A percentile compares a stretch with the other conserved stretches of the same genome.
phyloP scores from a whole-genome alignment of 2,888 invertebrate species.

The Acheta domesticus region DNA sequence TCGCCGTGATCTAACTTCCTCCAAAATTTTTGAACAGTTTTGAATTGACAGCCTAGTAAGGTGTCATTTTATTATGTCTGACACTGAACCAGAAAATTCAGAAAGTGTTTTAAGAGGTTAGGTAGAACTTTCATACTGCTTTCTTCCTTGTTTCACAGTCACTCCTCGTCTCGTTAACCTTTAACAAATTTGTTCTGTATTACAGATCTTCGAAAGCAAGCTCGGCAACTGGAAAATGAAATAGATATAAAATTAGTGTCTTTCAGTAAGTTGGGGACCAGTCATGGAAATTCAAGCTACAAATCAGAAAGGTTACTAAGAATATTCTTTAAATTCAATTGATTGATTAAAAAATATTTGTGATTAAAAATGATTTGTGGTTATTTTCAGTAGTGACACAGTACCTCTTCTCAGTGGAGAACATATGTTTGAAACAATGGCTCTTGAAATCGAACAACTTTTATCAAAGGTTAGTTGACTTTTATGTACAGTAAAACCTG shows the following conservation, averaged over 20 bases:
- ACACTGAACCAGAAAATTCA: background rate
- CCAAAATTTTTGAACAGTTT: background rate
- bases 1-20: background rate
- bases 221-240: constrained; percentile 90
- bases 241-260: constrained; percentile 93
- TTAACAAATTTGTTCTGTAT: background rate
- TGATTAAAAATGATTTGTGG: background rate
- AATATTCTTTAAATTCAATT: constrained; percentile 18
- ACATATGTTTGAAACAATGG: constrained; percentile 89
- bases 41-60: background rate
- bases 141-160: background rate
- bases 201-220: constrained; percentile 86
- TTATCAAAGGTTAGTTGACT: constrained; percentile 64
- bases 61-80: background rate
- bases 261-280: constrained; percentile 89
- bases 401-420: constrained; percentile 82
- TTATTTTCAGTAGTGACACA: constrained; percentile 61
- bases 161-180: background rate
- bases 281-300: constrained; percentile 42
- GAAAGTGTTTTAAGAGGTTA: constrained; percentile 1
- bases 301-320: constrained; percentile 39
- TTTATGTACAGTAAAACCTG: too few species aligned
- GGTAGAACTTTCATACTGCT: background rate
- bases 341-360: background rate
- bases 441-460: constrained; percentile 86